phyloP scores from a whole-genome alignment of 2,113 vertebrate genomes.

The Xyrauchen texanus region DNA sequence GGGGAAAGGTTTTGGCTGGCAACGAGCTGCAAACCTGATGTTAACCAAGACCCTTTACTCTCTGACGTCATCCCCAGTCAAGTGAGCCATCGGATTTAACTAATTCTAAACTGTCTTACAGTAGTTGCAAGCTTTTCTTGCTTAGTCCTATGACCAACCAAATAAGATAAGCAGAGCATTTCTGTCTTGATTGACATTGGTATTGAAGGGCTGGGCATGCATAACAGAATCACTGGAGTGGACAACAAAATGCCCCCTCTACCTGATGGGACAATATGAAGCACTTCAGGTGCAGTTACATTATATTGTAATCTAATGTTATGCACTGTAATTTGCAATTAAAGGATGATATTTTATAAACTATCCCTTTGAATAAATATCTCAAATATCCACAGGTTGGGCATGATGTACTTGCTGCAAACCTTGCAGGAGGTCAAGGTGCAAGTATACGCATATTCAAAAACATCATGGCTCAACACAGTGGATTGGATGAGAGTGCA shows the following conservation, averaged over 20 bases:
- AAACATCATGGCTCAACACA: slow-evolving; percentile 57
- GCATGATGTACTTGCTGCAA: slow-evolving; percentile 78
- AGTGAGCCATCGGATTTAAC: slow-evolving; percentile 45
- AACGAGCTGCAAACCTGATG: slow-evolving; percentile 77
- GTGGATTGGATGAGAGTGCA: not conserved
- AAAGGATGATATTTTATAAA: not conserved
- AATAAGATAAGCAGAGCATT: not conserved
- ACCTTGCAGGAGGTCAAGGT: slow-evolving; percentile 80
- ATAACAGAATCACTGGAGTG: slow-evolving; percentile 70
- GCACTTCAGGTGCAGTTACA: slow-evolving; percentile 69
- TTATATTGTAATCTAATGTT: not conserved
- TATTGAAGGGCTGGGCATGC: slow-evolving; percentile 76
- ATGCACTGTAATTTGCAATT: not conserved
- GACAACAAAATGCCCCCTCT: slow-evolving; percentile 72
- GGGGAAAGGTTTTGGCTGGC: slow-evolving; percentile 78
- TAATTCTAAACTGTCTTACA: too few species aligned
- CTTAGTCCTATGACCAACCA: too few species aligned
- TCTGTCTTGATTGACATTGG: slow-evolving; percentile 38
- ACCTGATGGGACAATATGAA: slow-evolving; percentile 78
- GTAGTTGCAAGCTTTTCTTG: too few species aligned
- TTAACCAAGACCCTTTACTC: slow-evolving; percentile 72
- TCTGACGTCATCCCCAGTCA: slow-evolving; percentile 72
- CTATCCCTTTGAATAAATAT: not conserved
- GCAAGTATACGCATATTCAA: slow-evolving; percentile 71
- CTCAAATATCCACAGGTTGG: slow-evolving; percentile 65